Evolutionary conservation across 2,888 invertebrate genomes (phyloP), one percentile per base, ranked within the genome.

Genomic region (Pammene fasciana): DNA sequence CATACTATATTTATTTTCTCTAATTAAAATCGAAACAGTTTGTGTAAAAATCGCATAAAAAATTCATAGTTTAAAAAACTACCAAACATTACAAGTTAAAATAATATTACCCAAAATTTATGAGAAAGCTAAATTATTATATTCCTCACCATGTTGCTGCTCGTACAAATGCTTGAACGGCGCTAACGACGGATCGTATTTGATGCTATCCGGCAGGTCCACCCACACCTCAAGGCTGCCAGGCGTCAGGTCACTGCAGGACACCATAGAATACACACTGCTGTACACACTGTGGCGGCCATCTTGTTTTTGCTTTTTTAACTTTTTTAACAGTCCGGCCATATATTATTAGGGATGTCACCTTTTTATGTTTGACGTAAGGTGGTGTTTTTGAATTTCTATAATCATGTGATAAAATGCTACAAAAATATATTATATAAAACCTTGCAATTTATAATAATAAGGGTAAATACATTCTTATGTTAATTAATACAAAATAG

Each of bases 201-300:
- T 94, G 80, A 95, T 94, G 72, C 93, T 93, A 71, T 94, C 94
- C 0, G 95, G 95, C 4, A 95, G 82, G 59, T 94, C 93, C 62
- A 94, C 86, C 95, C 95, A 95, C 26, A 95, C 94, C 74, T 94
- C 94, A 72, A 95, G 77, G 18, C 94, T 93, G 36, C 94, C 94
- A 9, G 94, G 94, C 0, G 94, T 94, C 60, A 94, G 88, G 77
- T 94, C 94, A 82, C 92, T 93, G 80, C 88, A 90, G 71, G 93
- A 89, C 67, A 92, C 87, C 83, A 91, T 77, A 76, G 90, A 92
- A 75, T 90, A 92, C n/a, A 87, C 76, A 82, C 89, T 90, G 45
- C 72, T 78, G 55, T 81, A 59, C 72, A 64, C 72, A 72, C 64
- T 78, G 68, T 62, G 64, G 59, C 64, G 74, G 68, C 73, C 78